Evolutionary conservation across 2,113 vertebrate genomes (phyloP).

Genomic region (Perccottus glenii): DNA sequence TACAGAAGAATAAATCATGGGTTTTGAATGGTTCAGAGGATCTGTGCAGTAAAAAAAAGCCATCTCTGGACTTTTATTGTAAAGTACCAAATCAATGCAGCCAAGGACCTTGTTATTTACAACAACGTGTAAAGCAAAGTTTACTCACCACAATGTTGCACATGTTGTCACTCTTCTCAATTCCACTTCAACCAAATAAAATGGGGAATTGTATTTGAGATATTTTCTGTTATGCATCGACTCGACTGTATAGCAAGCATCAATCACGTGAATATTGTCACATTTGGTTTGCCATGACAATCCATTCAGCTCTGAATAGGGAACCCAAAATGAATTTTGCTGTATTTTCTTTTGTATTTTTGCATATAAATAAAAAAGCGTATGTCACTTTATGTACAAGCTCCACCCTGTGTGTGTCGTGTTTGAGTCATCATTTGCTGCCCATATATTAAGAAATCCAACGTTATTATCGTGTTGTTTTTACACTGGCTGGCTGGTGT

Average conservation of each 20-base stretch:
- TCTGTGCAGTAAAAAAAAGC: conserved; percentile 39
- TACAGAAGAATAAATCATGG: conserved; percentile 54
- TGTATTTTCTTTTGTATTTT: conserved; percentile 61
- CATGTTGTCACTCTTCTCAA: not conserved
- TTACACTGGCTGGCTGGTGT: not conserved
- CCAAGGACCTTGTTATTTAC: conserved; percentile 57
- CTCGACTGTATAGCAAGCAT: not conserved
- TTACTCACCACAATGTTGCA: not conserved
- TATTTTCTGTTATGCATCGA: not conserved
- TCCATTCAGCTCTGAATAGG: conserved; percentile 52
- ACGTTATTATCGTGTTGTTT: too few species aligned
- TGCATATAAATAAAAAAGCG: conserved; percentile 76
- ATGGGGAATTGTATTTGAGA: not conserved
- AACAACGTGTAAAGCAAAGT: not conserved
- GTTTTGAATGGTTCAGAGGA: conserved; percentile 36
- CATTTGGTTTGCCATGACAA: conserved; percentile 71
- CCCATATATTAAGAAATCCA: too few species aligned
- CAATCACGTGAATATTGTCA: not conserved
- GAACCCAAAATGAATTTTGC: conserved; percentile 59
- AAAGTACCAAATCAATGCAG: conserved; percentile 36
- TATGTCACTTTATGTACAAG: conserved; percentile 75
- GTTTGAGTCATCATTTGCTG: not conserved
- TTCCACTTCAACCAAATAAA: not conserved
- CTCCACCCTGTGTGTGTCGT: conserved; percentile 17
- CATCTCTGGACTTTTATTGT: conserved; percentile 45